phyloP scores from a whole-genome alignment of 2,888 invertebrate species.

The Copidosoma aretas region DNA sequence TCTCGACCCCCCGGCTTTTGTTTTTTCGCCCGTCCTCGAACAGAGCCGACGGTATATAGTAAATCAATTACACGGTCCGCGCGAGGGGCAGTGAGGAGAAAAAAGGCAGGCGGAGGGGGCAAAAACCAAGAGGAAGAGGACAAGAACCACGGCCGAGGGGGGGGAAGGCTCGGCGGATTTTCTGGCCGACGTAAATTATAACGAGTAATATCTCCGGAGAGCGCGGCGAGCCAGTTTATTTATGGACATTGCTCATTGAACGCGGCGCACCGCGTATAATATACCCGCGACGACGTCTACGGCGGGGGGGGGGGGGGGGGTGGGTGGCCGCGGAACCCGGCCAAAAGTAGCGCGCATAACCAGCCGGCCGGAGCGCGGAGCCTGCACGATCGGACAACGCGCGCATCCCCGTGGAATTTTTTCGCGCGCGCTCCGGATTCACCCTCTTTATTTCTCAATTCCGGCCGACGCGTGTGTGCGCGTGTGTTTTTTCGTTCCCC shows the following conservation, averaged over 20 bases:
- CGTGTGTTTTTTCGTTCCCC: too few relatives aligned
- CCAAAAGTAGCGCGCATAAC: slow-evolving; percentile 26
- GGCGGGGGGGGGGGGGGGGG: slow-evolving; percentile 6
- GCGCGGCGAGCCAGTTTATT: slow-evolving; percentile 47
- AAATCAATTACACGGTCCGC: not conserved
- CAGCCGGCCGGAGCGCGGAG: slow-evolving; percentile 1
- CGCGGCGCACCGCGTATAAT: slow-evolving; percentile 44
- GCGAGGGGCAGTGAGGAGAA: too few relatives aligned
- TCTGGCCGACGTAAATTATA: slow-evolving; percentile 51
- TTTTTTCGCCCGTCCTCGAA: not conserved
- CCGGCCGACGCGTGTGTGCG: too few relatives aligned
- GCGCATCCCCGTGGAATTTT: slow-evolving; percentile 26
- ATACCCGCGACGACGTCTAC: too few relatives aligned
- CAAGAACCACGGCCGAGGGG: slow-evolving; percentile 7
- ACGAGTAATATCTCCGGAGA: slow-evolving; percentile 45
- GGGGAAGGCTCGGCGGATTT: slow-evolving; percentile 32
- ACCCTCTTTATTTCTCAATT: too few relatives aligned
- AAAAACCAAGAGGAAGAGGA: slow-evolving; percentile 1
- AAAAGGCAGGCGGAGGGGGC: too few relatives aligned
- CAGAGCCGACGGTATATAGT: not conserved
- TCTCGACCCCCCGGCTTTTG: too few relatives aligned
- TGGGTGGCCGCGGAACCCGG: slow-evolving; percentile 10
- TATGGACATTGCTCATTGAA: slow-evolving; percentile 52
- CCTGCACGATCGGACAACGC: too few relatives aligned
- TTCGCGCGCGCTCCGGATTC: too few relatives aligned